Evolutionary conservation across 2,113 vertebrate species (phyloP), one percentile per base, ranked within the genome.

Genomic region (zebrafish (Danio rerio)): DNA sequence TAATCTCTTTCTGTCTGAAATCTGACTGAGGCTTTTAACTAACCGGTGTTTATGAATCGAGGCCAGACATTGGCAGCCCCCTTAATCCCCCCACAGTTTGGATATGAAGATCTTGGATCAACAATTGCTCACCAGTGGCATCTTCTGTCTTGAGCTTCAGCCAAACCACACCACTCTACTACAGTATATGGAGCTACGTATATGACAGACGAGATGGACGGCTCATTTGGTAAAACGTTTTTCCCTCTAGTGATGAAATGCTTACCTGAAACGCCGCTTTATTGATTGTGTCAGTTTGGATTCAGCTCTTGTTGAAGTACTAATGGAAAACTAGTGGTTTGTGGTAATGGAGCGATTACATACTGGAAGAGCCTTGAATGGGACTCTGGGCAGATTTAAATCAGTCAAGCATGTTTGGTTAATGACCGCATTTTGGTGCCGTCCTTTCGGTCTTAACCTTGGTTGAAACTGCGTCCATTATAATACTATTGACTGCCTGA

Each of bases 1-100:
- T 86, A 53, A 56, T 85, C 86, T 78, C 59, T 81, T 50, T 78
- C 47, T 42, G 50, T 81, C 81, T 78, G 40, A 53, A 83, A 76
- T 86, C 76, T 84, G 86, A 83, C 77, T 81, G 56, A 63, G 78
- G 73, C 81, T 76, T 87, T 83, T 87, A 79, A 80, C 74, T 76
- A 82, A 83, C 75, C 68, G 47, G 45, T 82, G 81, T 78, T 87
- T 62, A 80, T 85, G 79, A 86, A 86, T 69, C 69, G 45, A 68
- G 52, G 61, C 70, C 81, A 72, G 61, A 45, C 73, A 59, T 83
- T 81, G 71, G 82, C 82, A 83, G 58, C 45, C 62, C 72, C 55
- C 62, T 68, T 70, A 85, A 84, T 71, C 62, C 78, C 78, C 47
- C 53, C 62, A 47, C 68, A 85, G 78, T 84, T 83, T 80, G 68